Evolutionary conservation across 2,797 vertebrate genomes (phyloP).

Genomic region (Otolemur crassicaudatus): DNA sequence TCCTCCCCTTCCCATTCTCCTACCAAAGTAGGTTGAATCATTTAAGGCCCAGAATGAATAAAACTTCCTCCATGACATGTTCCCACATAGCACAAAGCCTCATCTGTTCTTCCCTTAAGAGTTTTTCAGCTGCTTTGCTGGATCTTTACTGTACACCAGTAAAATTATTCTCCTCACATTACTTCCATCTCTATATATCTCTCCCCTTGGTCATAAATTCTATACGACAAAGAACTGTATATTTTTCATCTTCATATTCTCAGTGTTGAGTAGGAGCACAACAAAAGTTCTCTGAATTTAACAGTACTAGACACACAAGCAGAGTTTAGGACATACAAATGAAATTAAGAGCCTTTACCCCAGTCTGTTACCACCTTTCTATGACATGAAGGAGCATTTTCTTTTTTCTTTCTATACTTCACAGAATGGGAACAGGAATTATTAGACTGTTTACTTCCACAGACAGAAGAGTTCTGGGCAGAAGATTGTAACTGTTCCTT

Average conservation of each 20-base stretch:
- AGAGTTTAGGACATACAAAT: too few relatives aligned
- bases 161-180: not conserved
- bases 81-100: not conserved
- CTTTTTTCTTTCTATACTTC: not conserved
- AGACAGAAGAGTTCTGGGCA: not conserved
- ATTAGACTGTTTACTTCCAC: not conserved
- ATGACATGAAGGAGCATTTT: not conserved
- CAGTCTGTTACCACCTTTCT: not conserved
- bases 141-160: not conserved
- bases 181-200: not conserved
- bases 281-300: not conserved
- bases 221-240: not conserved
- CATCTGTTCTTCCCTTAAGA: not conserved
- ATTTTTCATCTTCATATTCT: not conserved
- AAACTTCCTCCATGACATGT: not conserved
- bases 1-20: not conserved
- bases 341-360: not conserved
- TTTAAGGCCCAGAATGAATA: not conserved
- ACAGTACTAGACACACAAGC: not conserved
- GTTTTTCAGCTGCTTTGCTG: not conserved
- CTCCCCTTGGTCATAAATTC: not conserved
- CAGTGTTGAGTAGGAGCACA: not conserved
- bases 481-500: not conserved
- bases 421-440: not conserved
- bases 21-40: not conserved